Evolutionary conservation across 2,113 vertebrate species (phyloP).

Genomic region (Herpetotheres cachinnans): DNA sequence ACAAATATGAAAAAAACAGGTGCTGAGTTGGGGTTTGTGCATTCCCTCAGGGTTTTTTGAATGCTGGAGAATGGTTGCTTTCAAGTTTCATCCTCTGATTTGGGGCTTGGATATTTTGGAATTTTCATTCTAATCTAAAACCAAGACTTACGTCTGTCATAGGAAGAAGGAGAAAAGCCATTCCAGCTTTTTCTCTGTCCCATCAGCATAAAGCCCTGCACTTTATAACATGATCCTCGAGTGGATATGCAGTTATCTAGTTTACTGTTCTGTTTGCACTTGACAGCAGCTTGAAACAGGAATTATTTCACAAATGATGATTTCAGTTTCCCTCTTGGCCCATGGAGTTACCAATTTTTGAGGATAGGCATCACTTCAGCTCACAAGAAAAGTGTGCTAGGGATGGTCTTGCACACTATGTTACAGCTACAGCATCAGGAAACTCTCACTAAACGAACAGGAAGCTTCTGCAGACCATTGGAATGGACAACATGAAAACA

Average conservation of each 20-base stretch:
- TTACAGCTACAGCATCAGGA: background rate
- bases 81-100: background rate
- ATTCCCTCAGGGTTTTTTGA: background rate
- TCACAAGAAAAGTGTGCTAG: background rate
- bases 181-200: background rate
- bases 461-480: background rate
- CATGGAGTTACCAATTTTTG: background rate
- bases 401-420: background rate
- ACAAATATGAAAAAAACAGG: background rate
- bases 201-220: background rate
- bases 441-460: background rate
- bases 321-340: background rate
- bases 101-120: background rate
- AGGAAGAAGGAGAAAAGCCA: background rate
- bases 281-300: background rate
- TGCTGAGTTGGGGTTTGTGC: background rate
- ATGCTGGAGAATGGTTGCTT: background rate
- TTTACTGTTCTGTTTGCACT: background rate
- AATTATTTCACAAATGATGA: background rate
- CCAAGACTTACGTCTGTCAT: background rate
- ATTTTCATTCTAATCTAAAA: background rate
- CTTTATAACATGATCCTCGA: background rate
- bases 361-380: background rate
- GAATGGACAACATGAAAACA: background rate
- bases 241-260: background rate